Percentiles rank a stretch among this genome's conserved stretches.
Conservation (phyloP, 2,797 vertebrate species). For the Otolemur crassicaudatus region DNA sequence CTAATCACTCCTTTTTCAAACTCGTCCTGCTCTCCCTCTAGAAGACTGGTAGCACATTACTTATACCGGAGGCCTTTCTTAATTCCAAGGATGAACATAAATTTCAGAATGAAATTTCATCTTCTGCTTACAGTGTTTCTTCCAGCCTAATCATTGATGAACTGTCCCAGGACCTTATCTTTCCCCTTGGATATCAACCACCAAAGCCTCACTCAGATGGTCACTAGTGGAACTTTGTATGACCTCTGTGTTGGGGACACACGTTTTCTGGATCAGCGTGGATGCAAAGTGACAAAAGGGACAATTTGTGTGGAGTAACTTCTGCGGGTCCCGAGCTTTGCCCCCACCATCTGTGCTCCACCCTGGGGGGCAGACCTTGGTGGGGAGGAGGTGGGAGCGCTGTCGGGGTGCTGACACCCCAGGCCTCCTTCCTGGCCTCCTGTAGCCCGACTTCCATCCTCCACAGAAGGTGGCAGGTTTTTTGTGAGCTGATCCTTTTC, state of each 20-base stretch:
- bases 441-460: neutral
- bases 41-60: neutral
- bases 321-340: accelerated
- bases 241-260: neutral
- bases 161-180: neutral
- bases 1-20: neutral
- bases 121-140: neutral
- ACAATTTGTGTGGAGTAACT: neutral
- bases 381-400: neutral
- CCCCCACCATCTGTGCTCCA: neutral
- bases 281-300: neutral
- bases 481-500: neutral
- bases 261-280: neutral
- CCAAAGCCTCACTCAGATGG: neutral
- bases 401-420: neutral
- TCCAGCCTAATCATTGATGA: neutral
- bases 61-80: neutral
- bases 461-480: neutral
- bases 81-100: neutral
- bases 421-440: neutral
- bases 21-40: neutral
- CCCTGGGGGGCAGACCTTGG: neutral
- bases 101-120: neutral
- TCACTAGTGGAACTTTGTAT: neutral
- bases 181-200: neutral